These are phyloP conservation scores for Loripinus fragilis DNA, from an alignment of 2,888 invertebrate species.

Conservation along the genomic window DNA sequence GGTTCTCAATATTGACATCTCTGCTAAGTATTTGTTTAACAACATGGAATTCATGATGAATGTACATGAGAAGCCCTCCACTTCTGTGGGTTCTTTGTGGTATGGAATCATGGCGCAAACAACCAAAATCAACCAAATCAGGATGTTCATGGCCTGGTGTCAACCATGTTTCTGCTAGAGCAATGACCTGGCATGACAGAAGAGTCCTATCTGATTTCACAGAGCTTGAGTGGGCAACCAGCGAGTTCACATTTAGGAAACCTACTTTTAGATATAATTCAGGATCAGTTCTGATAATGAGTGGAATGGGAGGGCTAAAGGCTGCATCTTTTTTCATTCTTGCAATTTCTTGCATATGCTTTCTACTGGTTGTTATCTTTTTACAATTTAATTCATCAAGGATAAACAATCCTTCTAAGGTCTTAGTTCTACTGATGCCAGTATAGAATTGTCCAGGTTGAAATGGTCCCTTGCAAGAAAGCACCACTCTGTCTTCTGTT, in stretches of 20 bases:
- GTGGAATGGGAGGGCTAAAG: not conserved
- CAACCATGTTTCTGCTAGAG: no score
- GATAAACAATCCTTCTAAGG: not conserved
- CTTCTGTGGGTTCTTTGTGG: no score
- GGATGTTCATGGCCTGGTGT: no score
- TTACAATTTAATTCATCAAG: not conserved
- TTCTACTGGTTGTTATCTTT: not conserved
- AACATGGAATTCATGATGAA: no score
- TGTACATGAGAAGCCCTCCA: no score
- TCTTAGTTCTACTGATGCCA: not conserved
- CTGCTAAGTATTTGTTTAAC: no score
- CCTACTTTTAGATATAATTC: not conserved
- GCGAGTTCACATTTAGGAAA: not conserved
- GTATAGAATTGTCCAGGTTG: not conserved
- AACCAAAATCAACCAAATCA: no score
- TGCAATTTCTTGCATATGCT: not conserved
- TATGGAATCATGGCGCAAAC: no score
- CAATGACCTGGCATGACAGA: no score
- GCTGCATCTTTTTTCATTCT: not conserved
- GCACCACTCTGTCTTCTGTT: conserved; percentile 29
- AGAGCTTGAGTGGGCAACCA: not conserved
- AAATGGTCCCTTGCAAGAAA: not conserved
- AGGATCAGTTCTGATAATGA: not conserved
- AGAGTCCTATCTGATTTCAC: not conserved
- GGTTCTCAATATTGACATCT: no score